Evolutionary conservation across 2,797 vertebrate species (phyloP), one percentile per base, ranked within the genome.

Genomic region (Echeneis naucrates): DNA sequence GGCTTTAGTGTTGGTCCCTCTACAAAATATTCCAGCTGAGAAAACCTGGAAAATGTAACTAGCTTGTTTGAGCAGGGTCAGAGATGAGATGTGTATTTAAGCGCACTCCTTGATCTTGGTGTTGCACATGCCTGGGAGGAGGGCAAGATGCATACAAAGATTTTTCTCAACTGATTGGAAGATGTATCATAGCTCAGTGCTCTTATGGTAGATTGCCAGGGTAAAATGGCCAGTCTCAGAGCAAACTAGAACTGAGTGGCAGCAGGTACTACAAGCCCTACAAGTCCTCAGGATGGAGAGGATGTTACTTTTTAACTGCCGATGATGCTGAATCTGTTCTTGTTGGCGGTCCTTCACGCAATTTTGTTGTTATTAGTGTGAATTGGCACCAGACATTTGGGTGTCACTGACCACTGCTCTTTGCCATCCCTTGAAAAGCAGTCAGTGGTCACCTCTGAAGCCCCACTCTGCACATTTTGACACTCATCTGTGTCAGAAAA

Each of bases 401-500:
- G 38, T 68, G 57, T 77, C 66, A 48, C 19, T 32, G 67, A 69
- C 48, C 47, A 30, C 27, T 65, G 16, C 44, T 74, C 10, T 70
- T 58, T 47, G 4, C 24, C 16, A 21, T 52, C 38, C 23, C 13
- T 52, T 75, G 42, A 69, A 60, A 69, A 61, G 56, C 38, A 48
- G 42, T 68, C 11, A 35, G 67, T n/a, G n/a, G 30, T 32, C 66
- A 9, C 19, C 55, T 21, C 21, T 35, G 55, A 51, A 63, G 24
- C n/a, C 8, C 24, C 44, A 50, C 16, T 70, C 40, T 45, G 48
- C 53, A 69, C 24, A 58, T 52, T 59, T 27, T 70, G 65, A 60
- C 52, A 59, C 44, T 47, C 37, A 26, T 75, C 30, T 63, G 30
- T 72, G 68, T 75, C 67, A 77, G 53, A 76, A 73, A 65, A 53